These are phyloP conservation scores for Nipponia nippon DNA, from an alignment of 2,113 vertebrate species.

Conservation along the genomic window DNA sequence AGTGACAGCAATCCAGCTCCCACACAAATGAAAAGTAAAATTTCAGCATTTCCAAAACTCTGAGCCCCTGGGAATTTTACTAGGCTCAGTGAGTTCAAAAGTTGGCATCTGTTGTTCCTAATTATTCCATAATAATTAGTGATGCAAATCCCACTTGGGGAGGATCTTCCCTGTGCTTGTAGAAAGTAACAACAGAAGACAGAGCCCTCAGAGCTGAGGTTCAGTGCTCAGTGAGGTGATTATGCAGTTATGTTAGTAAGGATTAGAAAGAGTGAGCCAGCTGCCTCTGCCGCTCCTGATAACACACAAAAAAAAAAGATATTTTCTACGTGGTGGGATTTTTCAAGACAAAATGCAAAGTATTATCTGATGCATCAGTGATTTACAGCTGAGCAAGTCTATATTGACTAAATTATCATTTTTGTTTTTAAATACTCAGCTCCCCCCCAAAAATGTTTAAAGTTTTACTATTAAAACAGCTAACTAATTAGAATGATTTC, in stretches of 20 bases:
- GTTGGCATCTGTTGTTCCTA: constrained; percentile 47
- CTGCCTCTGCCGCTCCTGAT: background rate
- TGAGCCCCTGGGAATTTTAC: background rate
- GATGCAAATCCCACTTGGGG: constrained; percentile 29
- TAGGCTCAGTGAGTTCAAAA: constrained; percentile 30
- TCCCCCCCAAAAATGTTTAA: background rate
- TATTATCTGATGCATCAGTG: background rate
- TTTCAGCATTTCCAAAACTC: background rate
- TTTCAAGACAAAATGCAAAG: background rate
- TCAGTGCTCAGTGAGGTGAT: constrained; percentile 26
- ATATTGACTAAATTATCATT: background rate
- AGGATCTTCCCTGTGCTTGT: constrained; percentile 19
- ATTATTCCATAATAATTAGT: constrained; percentile 62
- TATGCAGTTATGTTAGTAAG: background rate
- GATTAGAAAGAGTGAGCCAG: background rate
- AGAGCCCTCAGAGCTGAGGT: background rate
- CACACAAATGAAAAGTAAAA: background rate
- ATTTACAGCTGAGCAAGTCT: constrained; percentile 26
- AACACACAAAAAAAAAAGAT: background rate
- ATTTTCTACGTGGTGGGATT: background rate
- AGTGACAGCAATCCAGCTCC: background rate
- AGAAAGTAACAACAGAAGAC: background rate
- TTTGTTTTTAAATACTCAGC: background rate
- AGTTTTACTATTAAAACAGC: background rate
- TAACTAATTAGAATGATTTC: background rate